Conservation (phyloP, 2,888 invertebrate species). For the Apodemia hepburni region DNA sequence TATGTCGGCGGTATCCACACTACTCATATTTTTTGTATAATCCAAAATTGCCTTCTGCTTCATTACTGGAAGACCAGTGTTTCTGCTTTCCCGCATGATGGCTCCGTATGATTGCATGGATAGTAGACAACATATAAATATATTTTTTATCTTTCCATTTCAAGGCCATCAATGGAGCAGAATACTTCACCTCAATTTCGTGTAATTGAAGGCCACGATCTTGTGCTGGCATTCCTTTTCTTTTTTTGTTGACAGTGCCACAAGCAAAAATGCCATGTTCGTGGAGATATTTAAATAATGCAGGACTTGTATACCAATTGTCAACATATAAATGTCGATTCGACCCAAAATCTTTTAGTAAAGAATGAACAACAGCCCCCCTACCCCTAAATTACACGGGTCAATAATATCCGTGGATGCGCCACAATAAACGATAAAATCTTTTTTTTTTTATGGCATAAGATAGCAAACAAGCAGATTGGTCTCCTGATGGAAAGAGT, state of each 20-base stretch:
- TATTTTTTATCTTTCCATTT: too few relatives aligned
- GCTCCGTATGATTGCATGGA: too few relatives aligned
- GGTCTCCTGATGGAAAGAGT: too few relatives aligned
- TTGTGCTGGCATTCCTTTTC: slow-evolving; percentile 30
- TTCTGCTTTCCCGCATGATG: not conserved
- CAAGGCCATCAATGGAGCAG: too few relatives aligned
- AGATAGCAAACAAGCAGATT: too few relatives aligned
- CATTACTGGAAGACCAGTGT: not conserved
- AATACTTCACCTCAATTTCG: too few relatives aligned
- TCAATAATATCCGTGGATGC: slow-evolving; percentile 28
- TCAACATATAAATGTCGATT: slow-evolving; percentile 32
- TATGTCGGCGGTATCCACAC: not conserved
- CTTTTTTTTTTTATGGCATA: too few relatives aligned
- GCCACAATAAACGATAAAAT: slow-evolving; percentile 35
- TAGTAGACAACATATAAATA: too few relatives aligned
- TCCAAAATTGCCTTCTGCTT: slow-evolving; percentile 6
- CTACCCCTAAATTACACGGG: slow-evolving; percentile 27
- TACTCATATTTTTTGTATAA: not conserved
- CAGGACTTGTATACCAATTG: slow-evolving; percentile 35
- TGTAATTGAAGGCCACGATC: too few relatives aligned
- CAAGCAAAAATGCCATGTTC: slow-evolving; percentile 31
- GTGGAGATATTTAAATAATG: slow-evolving; percentile 31
- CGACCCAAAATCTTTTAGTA: slow-evolving; percentile 31
- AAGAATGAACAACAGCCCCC: slow-evolving; percentile 29
- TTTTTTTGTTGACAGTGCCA: slow-evolving; percentile 31